These are phyloP conservation scores for Neodiprion pinetum DNA, from an alignment of 1,140 invertebrate species.

Conservation along the genomic window DNA sequence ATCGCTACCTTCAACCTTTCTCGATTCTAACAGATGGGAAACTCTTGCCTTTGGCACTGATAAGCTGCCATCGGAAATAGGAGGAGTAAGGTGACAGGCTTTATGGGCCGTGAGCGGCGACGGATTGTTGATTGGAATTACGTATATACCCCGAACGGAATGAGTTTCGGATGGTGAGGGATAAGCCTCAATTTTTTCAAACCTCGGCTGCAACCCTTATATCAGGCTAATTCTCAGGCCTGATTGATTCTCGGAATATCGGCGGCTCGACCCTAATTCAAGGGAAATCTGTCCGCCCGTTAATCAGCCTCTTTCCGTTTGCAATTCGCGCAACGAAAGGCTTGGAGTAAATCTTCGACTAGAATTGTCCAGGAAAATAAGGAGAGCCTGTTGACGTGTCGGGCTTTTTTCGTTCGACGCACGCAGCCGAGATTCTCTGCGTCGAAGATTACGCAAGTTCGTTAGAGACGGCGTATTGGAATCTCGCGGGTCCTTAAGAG, in stretches of 20 bases:
- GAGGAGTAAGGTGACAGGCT: background rate
- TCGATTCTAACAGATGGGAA: no score
- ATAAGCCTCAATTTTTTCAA: no score
- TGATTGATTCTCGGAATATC: no score
- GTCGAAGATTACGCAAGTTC: background rate
- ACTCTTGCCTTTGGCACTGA: background rate
- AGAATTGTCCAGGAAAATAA: background rate
- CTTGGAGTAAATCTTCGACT: no score
- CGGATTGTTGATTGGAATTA: constrained; percentile 5
- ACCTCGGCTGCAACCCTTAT: no score
- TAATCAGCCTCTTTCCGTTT: no score
- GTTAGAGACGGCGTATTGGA: background rate
- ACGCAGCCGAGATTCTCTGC: background rate
- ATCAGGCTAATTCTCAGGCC: no score
- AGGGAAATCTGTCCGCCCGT: no score
- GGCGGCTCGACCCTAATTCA: no score
- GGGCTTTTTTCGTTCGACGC: background rate
- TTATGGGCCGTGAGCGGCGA: background rate
- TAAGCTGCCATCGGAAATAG: background rate
- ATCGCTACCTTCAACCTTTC: no score
- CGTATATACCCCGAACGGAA: background rate
- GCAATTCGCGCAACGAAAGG: no score
- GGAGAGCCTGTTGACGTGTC: background rate
- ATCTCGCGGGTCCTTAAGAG: background rate
- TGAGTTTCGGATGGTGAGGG: background rate